phyloP scores from a whole-genome alignment of 2,888 invertebrate species.

The Hypena proboscidalis region DNA sequence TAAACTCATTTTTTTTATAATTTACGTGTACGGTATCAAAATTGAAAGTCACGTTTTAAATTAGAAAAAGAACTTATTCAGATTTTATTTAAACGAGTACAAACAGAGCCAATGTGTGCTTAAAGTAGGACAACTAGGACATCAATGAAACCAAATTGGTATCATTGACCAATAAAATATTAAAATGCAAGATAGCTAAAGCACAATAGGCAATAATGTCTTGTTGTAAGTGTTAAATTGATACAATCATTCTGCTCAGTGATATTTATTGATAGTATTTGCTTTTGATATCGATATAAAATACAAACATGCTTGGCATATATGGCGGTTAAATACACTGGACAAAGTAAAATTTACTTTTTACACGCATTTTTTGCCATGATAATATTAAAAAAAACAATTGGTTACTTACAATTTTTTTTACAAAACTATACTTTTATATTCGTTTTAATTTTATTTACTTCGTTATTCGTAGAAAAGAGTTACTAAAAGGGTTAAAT shows the following conservation, averaged over 20 bases:
- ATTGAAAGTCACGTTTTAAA: background rate
- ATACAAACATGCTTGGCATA: too few species aligned
- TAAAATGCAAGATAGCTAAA: slow-evolving; percentile 27
- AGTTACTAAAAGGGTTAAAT: too few species aligned
- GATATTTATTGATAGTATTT: background rate
- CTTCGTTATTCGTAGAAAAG: too few species aligned
- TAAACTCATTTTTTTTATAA: too few species aligned
- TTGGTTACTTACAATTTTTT: too few species aligned
- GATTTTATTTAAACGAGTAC: slow-evolving; percentile 11
- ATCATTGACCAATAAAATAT: slow-evolving; percentile 41
- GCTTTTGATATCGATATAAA: too few species aligned
- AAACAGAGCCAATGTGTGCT: slow-evolving; percentile 10
- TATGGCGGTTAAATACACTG: too few species aligned
- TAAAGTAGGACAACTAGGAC: slow-evolving; percentile 55
- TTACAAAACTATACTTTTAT: too few species aligned
- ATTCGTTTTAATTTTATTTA: too few species aligned
- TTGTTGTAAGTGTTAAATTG: slow-evolving; percentile 23
- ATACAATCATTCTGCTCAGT: slow-evolving; percentile 7
- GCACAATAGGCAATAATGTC: slow-evolving; percentile 18
- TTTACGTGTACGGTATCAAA: background rate
- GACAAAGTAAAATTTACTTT: too few species aligned
- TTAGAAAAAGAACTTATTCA: background rate
- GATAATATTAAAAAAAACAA: too few species aligned
- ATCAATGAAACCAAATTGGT: slow-evolving; percentile 52
- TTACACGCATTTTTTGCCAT: too few species aligned